These are phyloP conservation scores for Eristalis intricaria DNA, from an alignment of 2,888 invertebrate genomes.

Conservation along the genomic window DNA sequence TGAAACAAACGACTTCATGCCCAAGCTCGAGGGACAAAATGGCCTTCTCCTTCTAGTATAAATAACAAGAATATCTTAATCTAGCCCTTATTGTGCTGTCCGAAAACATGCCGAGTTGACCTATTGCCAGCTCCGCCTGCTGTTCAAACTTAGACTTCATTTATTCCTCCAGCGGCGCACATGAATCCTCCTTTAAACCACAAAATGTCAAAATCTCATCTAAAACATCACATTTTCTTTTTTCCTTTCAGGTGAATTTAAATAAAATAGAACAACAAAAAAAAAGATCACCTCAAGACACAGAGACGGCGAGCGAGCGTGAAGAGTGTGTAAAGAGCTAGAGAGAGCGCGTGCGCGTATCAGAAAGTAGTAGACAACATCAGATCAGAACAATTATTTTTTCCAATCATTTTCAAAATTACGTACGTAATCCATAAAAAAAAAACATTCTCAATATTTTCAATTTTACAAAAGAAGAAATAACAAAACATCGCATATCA, in stretches of 20 bases:
- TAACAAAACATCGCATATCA: slow-evolving; percentile 56
- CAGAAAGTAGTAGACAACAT: slow-evolving; percentile 52
- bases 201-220: background rate
- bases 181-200: too few species aligned
- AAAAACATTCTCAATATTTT: slow-evolving; percentile 23
- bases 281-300: slow-evolving; percentile 42
- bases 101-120: too few species aligned
- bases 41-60: too few species aligned
- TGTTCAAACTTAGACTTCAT: too few species aligned
- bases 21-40: too few species aligned
- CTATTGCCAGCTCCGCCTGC: too few species aligned
- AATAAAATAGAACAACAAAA: slow-evolving; percentile 30
- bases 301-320: slow-evolving; percentile 31
- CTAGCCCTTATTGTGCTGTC: too few species aligned
- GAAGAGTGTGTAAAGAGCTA: slow-evolving; percentile 49
- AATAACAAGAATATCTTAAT: too few species aligned
- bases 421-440: slow-evolving; percentile 31
- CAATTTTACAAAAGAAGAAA: background rate
- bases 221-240: slow-evolving; percentile 10
- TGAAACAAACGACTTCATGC: too few species aligned
- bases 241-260: slow-evolving; percentile 60
- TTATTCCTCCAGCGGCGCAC: too few species aligned
- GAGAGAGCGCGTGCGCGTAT: slow-evolving; percentile 51
- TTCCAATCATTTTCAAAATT: slow-evolving; percentile 46
- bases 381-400: slow-evolving; percentile 47